Base-by-base conservation (phyloP, 2,113 vertebrate species). In the Dasyprocta punctata region DNA sequence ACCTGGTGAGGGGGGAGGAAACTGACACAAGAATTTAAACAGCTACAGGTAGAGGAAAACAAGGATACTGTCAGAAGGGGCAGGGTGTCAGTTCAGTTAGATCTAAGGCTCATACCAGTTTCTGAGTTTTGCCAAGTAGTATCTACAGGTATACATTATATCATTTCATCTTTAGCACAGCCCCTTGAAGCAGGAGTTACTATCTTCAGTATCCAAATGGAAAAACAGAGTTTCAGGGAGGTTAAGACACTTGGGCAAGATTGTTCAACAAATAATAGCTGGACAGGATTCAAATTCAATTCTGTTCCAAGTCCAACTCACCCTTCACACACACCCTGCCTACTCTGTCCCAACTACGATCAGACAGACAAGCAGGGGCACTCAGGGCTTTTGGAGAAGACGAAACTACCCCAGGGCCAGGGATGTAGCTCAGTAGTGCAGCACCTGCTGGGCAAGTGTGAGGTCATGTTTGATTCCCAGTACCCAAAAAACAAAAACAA, bases 141-240 rank as follows among this genome's bases (percentile, higher is more conserved):
- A 14, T 13, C 13, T 4, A 14, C 38, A 41, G 8, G 36, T n/a
- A 8, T 33, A 20, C 52, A 7, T 19, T 5, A 3, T 20, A 1
- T 71, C 44, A 24, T 16, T 86, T 47, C 28, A 30, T 47, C 38
- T 56, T 58, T 38, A 4, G 4, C 71, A 0, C 1, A 47, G 49
- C 44, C 47, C 30, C 61, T 0, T 14, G 41, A 58, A 17, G 75
- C 7, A n/a, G 24, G 33, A 52, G 36, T 13, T 75, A 8, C 33
- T 16, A 2, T 47, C 67, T 73, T 19, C 28, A 6, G 58, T 61
- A 82, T 73, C n/a, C 47, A 82, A 47, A n/a, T 75, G 92, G 84
- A 49, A 91, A 85, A 69, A 60, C 17, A 44, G 58, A 83, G 33
- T 6, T 24, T 38, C 77, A 56, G 44, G 88, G 63, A 92, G 44